A percentile compares a stretch with the other conserved stretches of the same genome.
Conservation (phyloP, 2,797 vertebrate genomes). For the Acipenser ruthenus region DNA sequence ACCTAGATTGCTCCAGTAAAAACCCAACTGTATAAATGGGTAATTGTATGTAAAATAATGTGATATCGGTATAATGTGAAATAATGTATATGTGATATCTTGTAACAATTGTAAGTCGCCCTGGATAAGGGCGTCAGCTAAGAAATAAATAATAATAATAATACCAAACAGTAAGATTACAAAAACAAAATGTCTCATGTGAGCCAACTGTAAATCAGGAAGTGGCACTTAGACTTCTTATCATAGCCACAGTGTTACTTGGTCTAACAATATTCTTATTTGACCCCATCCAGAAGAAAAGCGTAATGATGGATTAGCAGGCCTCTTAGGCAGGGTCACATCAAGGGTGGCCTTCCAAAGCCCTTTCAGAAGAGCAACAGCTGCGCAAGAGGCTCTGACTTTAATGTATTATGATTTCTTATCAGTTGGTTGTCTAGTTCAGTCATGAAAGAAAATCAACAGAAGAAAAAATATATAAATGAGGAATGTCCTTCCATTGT, state of each 20-base stretch:
- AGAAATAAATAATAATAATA: too few relatives aligned
- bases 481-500: neutral
- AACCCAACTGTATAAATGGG: too few relatives aligned
- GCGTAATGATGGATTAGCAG: conserved; percentile 6
- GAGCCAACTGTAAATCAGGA: too few relatives aligned
- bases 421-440: conserved; percentile 3
- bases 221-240: too few relatives aligned
- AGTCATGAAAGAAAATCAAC: neutral
- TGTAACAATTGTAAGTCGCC: too few relatives aligned
- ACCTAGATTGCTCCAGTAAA: too few relatives aligned
- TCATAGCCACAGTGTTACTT: neutral
- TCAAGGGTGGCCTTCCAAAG: neutral
- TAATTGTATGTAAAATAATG: too few relatives aligned
- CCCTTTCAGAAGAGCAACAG: conserved; percentile 21
- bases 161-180: too few relatives aligned
- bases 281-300: neutral
- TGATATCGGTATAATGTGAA: too few relatives aligned
- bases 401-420: conserved; percentile 48
- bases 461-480: neutral
- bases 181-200: too few relatives aligned
- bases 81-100: too few relatives aligned
- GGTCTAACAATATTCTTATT: neutral
- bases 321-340: neutral
- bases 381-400: conserved; percentile 30
- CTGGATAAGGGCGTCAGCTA: too few relatives aligned